These are phyloP conservation scores for Scopus umbretta DNA, from an alignment of 2,113 vertebrate genomes.

Conservation along the genomic window DNA sequence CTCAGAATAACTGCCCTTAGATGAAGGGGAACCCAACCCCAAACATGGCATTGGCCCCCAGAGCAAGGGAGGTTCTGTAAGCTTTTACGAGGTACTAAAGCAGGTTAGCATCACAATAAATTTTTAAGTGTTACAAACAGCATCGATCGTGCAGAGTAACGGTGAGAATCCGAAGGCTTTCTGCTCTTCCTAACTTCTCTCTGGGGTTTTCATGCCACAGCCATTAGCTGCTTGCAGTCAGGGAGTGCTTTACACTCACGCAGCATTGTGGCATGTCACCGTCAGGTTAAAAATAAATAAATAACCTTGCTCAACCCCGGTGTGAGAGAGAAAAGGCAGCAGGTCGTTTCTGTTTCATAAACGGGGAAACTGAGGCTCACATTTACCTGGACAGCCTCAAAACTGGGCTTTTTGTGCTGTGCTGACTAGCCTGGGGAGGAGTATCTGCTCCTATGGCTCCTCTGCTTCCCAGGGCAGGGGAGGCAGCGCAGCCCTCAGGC, in stretches of 20 bases:
- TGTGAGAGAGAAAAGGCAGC: neutral
- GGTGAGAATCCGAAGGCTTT: neutral
- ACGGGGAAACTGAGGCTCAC: neutral
- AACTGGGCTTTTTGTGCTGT: neutral
- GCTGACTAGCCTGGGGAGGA: neutral
- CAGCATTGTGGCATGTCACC: neutral
- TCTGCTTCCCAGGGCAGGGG: neutral
- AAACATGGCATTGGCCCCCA: neutral
- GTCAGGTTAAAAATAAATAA: slow-evolving; percentile 16
- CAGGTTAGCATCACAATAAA: neutral
- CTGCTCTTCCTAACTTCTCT: slow-evolving; percentile 29
- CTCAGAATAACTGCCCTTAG: neutral
- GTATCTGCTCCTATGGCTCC: neutral
- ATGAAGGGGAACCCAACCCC: neutral
- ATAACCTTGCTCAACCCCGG: neutral
- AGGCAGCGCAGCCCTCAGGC: neutral
- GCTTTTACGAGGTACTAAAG: neutral
- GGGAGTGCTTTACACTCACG: neutral
- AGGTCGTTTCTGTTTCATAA: neutral
- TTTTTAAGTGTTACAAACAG: slow-evolving; percentile 48
- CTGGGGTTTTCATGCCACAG: slow-evolving; percentile 39
- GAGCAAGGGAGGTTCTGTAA: neutral
- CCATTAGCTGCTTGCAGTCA: neutral
- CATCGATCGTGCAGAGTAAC: neutral
- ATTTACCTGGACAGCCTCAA: neutral